A percentile compares a stretch with the other conserved stretches of the same genome.
Evolutionary conservation across 2,113 vertebrate genomes (phyloP).

Genomic region (Anseranas semipalmata): DNA sequence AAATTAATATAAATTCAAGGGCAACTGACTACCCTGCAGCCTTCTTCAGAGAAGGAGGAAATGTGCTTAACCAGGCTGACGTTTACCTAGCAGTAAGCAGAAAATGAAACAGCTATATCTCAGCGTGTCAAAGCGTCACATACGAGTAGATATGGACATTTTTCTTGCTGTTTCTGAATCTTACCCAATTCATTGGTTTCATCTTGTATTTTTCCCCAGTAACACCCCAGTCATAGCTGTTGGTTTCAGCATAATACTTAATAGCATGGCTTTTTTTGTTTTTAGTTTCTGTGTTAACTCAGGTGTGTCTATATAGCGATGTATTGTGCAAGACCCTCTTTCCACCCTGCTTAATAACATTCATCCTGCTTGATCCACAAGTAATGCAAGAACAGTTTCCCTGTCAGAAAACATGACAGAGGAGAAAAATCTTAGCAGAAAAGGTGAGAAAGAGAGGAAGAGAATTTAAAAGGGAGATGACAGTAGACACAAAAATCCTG

Average conservation of each 20-base stretch:
- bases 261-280: background rate
- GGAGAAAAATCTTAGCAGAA: background rate
- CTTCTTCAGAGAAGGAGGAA: background rate
- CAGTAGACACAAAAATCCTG: background rate
- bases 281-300: background rate
- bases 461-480: conserved; percentile 7
- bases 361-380: background rate
- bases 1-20: background rate
- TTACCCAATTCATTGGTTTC: background rate
- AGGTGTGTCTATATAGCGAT: background rate
- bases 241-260: background rate
- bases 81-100: background rate
- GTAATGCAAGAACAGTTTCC: background rate
- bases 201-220: background rate
- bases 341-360: background rate
- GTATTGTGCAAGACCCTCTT: background rate
- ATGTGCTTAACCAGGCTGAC: background rate
- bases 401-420: background rate
- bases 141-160: background rate
- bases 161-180: background rate
- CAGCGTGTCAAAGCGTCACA: background rate
- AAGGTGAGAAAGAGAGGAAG: background rate
- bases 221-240: background rate
- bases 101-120: background rate
- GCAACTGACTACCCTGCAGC: background rate